phyloP scores from a whole-genome alignment of 2,888 invertebrate species.

The Ellobium chinense region DNA sequence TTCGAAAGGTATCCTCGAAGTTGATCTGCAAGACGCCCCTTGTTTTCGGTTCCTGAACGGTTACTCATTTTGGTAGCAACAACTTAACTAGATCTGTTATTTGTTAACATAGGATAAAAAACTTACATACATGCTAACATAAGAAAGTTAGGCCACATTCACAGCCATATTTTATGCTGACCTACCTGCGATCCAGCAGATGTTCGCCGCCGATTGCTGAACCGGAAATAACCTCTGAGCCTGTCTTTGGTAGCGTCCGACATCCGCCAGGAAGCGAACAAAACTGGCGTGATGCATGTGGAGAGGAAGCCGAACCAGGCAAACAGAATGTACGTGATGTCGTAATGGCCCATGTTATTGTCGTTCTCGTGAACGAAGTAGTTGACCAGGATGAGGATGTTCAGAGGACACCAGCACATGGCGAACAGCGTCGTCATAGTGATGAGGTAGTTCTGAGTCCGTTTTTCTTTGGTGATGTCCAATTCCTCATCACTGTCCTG shows the following conservation, averaged over 20 bases:
- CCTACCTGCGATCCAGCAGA: conserved; percentile 29
- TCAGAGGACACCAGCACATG: conserved; percentile 85
- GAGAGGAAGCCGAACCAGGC: conserved; percentile 87
- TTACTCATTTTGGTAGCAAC: no score
- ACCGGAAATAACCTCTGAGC: conserved; percentile 74
- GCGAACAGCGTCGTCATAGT: conserved; percentile 85
- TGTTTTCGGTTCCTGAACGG: no score
- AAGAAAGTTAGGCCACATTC: no score
- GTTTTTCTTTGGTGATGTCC: conserved; percentile 82
- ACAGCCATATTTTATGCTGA: background rate
- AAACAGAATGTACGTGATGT: conserved; percentile 85
- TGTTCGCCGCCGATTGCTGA: conserved; percentile 65
- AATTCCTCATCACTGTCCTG: conserved; percentile 73
- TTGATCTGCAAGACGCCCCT: no score
- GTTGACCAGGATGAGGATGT: conserved; percentile 83
- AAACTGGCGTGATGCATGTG: conserved; percentile 84
- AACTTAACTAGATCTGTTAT: no score
- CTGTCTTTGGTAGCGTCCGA: conserved; percentile 72
- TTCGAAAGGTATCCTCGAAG: no score
- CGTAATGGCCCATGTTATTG: conserved; percentile 85
- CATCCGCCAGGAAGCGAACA: conserved; percentile 85
- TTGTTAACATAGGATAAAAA: no score
- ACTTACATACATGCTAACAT: no score
- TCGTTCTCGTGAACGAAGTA: conserved; percentile 85
- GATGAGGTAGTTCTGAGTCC: conserved; percentile 85